phyloP scores from a whole-genome alignment of 2,888 invertebrate genomes.

The Ophion obscuratus region DNA sequence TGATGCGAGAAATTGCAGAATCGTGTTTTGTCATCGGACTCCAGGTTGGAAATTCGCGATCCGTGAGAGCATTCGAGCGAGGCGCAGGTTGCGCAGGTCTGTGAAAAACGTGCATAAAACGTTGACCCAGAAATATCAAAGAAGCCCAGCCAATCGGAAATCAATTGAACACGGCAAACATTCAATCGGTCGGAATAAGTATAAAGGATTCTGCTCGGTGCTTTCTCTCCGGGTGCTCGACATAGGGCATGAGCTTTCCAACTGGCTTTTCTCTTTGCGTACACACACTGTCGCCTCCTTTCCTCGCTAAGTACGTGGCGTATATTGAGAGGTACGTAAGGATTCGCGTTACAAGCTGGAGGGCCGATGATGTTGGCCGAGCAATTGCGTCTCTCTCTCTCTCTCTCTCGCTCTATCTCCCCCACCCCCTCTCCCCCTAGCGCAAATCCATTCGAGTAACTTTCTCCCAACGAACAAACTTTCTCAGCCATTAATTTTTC shows the following conservation, averaged over 20 bases:
- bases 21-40: neutral
- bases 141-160: constrained; percentile 65
- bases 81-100: neutral
- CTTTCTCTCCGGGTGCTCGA: constrained; percentile 43
- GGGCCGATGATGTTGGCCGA: constrained; percentile 31
- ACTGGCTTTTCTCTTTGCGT: constrained; percentile 42
- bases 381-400: constrained; percentile 29
- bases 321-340: neutral
- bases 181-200: constrained; percentile 67
- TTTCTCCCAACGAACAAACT: neutral
- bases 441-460: neutral
- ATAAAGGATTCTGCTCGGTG: constrained; percentile 50
- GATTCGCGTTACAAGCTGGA: neutral
- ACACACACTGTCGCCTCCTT: neutral
- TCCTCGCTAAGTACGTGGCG: constrained; percentile 25
- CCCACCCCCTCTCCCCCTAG: neutral
- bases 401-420: neutral
- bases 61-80: neutral
- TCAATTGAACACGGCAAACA: constrained; percentile 68
- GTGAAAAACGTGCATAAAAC: constrained; percentile 42
- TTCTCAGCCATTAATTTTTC: neutral
- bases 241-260: constrained; percentile 49
- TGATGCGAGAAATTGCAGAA: no score
- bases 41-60: neutral
- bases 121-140: constrained; percentile 65